Evolutionary conservation across 2,797 vertebrate species (phyloP).

Genomic region (Erethizon dorsatum): DNA sequence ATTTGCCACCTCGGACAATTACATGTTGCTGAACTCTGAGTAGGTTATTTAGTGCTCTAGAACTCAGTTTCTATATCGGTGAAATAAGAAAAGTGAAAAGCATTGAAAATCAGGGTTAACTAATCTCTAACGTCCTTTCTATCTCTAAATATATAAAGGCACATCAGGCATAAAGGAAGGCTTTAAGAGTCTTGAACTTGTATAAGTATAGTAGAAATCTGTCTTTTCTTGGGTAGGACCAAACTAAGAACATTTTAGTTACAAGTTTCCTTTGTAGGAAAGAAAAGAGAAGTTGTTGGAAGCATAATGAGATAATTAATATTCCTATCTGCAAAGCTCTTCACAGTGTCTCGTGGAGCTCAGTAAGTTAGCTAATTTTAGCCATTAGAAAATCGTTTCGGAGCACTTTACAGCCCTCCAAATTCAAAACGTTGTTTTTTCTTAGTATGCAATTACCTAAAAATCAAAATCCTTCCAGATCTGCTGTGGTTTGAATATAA

Average conservation of each 20-base stretch:
- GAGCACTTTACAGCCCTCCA: background rate
- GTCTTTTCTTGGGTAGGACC: background rate
- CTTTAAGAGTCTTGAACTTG: background rate
- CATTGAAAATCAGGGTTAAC: background rate
- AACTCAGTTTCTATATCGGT: background rate
- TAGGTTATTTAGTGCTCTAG: background rate
- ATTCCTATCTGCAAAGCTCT: conserved; percentile 55
- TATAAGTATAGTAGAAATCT: background rate
- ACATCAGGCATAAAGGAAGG: background rate
- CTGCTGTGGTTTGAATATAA: background rate
- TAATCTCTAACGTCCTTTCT: background rate
- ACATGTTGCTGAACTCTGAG: background rate
- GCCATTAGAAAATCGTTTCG: conserved; percentile 52
- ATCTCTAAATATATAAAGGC: background rate
- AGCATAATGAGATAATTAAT: conserved; percentile 63
- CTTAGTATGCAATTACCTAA: background rate
- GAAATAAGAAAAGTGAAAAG: background rate
- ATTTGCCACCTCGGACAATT: background rate
- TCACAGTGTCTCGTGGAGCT: conserved; percentile 32
- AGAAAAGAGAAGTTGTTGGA: conserved; percentile 44
- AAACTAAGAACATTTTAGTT: conserved; percentile 46
- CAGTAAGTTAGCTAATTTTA: conserved; percentile 69
- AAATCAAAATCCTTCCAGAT: conserved; percentile 50
- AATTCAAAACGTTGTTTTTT: conserved; percentile 58
- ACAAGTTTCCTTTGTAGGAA: conserved; percentile 50